Conservation (phyloP, 2,797 vertebrate genomes). For the Tauraco hartlaubi region DNA sequence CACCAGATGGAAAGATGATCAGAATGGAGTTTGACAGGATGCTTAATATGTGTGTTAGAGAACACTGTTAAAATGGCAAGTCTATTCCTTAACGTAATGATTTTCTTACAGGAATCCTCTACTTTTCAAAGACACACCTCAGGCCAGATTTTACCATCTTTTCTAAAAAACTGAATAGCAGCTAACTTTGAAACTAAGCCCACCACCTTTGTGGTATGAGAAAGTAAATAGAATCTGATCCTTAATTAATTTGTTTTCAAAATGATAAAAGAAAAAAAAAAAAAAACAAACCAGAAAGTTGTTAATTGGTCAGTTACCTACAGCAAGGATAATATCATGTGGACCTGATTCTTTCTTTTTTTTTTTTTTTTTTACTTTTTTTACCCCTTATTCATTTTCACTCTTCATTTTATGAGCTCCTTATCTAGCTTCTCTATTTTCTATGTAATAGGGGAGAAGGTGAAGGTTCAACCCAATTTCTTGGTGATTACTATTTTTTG, state of each 20-base stretch:
- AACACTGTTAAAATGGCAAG: background rate
- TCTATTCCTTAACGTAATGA: background rate
- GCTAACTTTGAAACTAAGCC: background rate
- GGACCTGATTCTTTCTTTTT: background rate
- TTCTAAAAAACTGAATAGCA: background rate
- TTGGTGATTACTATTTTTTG: conserved; percentile 47
- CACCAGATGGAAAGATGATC: background rate
- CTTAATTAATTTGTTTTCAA: background rate
- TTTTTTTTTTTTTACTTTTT: background rate
- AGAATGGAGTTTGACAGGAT: background rate
- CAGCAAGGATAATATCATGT: background rate
- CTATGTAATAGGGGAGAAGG: conserved; percentile 1
- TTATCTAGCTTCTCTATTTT: conserved; percentile 15
- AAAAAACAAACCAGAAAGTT: background rate
- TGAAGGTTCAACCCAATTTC: conserved; percentile 47
- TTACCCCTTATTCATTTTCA: background rate
- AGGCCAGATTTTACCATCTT: background rate
- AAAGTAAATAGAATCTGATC: background rate
- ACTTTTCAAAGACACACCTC: background rate
- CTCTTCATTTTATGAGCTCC: background rate
- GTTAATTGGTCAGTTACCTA: background rate
- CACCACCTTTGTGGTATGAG: background rate
- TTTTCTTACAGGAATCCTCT: background rate
- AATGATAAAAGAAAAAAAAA: background rate
- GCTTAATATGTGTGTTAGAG: background rate